Percentiles rank a stretch among this genome's conserved stretches.
Evolutionary conservation across 2,797 vertebrate species (phyloP).

Genomic region (Rhinichthys osculus): DNA sequence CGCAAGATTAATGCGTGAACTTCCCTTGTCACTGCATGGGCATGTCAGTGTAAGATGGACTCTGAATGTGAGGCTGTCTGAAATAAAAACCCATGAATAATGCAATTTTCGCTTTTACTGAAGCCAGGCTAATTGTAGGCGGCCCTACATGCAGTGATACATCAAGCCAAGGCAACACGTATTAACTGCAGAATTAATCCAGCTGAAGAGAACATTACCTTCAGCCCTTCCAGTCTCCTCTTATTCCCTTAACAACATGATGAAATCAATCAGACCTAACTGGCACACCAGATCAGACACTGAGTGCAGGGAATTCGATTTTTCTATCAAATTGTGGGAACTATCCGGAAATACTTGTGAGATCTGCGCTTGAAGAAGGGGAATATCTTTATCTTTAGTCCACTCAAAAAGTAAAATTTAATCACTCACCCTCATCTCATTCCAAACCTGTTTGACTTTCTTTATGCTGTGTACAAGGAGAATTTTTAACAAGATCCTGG

Average conservation of each 20-base stretch:
- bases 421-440: neutral
- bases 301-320: neutral
- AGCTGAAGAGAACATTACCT: slow-evolving; percentile 37
- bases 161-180: slow-evolving; percentile 39
- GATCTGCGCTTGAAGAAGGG: neutral
- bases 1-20: slow-evolving; percentile 44
- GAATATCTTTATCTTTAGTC: neutral
- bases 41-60: slow-evolving; percentile 46
- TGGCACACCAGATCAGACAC: slow-evolving; percentile 6
- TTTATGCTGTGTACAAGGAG: no score
- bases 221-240: slow-evolving; percentile 12
- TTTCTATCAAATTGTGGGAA: slow-evolving; percentile 1
- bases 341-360: neutral
- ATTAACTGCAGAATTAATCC: slow-evolving; percentile 55
- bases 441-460: neutral
- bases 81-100: slow-evolving; percentile 56
- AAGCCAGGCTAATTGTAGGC: slow-evolving; percentile 48
- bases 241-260: slow-evolving; percentile 35
- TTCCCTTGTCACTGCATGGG: slow-evolving; percentile 36
- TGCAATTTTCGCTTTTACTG: slow-evolving; percentile 40
- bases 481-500: neutral
- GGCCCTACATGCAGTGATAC: slow-evolving; percentile 42
- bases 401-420: neutral
- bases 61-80: slow-evolving; percentile 44
- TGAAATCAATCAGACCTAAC: slow-evolving; percentile 46